A percentile compares a stretch with the other conserved stretches of the same genome.
These are phyloP conservation scores for Odontomachus brunneus DNA, from an alignment of 1,140 invertebrate species.

Conservation along the genomic window DNA sequence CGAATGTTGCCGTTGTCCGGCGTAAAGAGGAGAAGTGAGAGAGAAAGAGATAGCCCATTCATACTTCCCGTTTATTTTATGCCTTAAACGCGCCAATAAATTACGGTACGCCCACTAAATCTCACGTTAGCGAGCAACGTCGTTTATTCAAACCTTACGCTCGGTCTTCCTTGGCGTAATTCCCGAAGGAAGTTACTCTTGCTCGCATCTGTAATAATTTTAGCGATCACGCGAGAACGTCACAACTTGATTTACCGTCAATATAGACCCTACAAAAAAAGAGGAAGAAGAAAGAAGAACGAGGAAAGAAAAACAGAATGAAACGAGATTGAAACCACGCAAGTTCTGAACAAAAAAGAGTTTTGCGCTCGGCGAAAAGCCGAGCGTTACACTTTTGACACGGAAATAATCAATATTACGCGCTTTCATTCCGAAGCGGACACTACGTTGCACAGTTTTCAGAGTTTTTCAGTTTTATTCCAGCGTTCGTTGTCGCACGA, in stretches of 20 bases:
- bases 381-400: background rate
- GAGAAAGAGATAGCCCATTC: conserved; percentile 20
- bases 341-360: background rate
- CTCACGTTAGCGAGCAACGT: conserved; percentile 34
- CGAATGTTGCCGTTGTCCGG: conserved; percentile 33
- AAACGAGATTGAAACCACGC: background rate
- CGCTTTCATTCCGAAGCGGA: conserved; percentile 26
- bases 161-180: background rate
- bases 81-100: conserved; percentile 53
- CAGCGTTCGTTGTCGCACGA: background rate
- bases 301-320: too few relatives aligned
- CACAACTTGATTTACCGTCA: conserved; percentile 10
- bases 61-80: conserved; percentile 52
- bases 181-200: conserved; percentile 6
- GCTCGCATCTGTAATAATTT: background rate
- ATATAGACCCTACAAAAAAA: too few relatives aligned
- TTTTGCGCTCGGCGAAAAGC: background rate
- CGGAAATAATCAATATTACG: conserved; percentile 9
- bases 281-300: too few relatives aligned
- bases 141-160: conserved; percentile 31
- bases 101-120: conserved; percentile 48
- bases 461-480: conserved; percentile 28
- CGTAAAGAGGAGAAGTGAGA: background rate
- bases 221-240: background rate
- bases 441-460: background rate